Evolutionary conservation across 2,113 vertebrate species (phyloP).

Genomic region (Gallinago media): DNA sequence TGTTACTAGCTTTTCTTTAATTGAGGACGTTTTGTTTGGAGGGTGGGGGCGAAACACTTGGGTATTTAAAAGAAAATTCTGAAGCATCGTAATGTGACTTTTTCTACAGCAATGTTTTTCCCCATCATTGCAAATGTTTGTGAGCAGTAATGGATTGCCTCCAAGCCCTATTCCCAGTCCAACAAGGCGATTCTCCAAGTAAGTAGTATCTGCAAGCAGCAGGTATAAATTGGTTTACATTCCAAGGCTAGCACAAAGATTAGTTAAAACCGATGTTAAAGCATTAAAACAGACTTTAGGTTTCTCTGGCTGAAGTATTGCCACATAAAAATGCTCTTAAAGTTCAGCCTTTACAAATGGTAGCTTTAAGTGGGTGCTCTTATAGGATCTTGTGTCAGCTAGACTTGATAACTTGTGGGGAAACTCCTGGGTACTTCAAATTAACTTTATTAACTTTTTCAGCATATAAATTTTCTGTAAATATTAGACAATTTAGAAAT

Average conservation of each 20-base stretch:
- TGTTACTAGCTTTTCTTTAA: not conserved
- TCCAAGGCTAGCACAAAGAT: not conserved
- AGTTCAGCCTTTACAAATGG: not conserved
- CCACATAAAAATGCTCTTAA: not conserved
- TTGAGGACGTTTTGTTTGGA: not conserved
- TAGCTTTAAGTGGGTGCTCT: not conserved
- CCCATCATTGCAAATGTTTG: conserved; percentile 94
- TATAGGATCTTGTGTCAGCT: fast-evolving
- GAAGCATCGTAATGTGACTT: not conserved
- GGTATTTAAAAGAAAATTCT: not conserved
- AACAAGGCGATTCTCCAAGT: conserved; percentile 89
- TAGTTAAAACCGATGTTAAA: not conserved
- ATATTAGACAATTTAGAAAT: not conserved
- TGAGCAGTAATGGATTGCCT: conserved; percentile 93
- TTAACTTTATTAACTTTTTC: not conserved
- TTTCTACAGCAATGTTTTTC: conserved; percentile 91
- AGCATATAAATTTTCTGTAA: not conserved
- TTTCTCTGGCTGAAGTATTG: not conserved
- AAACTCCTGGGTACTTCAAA: not conserved
- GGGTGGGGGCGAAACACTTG: not conserved
- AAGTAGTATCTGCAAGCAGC: conserved; percentile 42
- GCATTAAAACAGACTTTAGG: not conserved
- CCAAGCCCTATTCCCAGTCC: conserved; percentile 91
- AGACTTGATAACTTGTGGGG: not conserved
- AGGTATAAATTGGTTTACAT: not conserved